Conservation (phyloP, 2,888 invertebrate species). For the Hecatera dysodea region DNA sequence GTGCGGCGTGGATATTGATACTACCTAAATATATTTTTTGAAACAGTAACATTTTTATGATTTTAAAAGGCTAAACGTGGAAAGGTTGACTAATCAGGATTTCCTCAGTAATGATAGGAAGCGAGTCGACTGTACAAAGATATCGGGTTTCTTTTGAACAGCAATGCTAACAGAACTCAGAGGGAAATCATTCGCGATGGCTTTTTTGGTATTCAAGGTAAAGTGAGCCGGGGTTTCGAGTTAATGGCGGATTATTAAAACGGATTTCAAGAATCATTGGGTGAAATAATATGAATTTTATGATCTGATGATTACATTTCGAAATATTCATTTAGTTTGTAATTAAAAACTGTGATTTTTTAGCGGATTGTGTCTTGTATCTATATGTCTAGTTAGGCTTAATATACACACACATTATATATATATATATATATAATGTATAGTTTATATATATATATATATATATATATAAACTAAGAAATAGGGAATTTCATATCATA, state of each 20-base stretch:
- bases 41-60: neutral
- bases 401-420: too few relatives aligned
- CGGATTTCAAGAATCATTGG: neutral
- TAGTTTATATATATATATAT: too few relatives aligned
- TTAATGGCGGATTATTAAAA: slow-evolving; percentile 12
- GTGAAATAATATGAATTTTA: neutral
- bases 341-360: too few relatives aligned
- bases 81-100: slow-evolving; percentile 15
- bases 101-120: slow-evolving; percentile 14
- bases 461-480: too few relatives aligned
- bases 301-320: too few relatives aligned
- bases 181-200: slow-evolving; percentile 18
- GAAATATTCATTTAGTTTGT: too few relatives aligned
- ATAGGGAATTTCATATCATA: too few relatives aligned
- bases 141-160: slow-evolving; percentile 40
- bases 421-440: too few relatives aligned
- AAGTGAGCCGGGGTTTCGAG: slow-evolving; percentile 8
- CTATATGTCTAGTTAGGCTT: too few relatives aligned
- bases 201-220: slow-evolving; percentile 20
- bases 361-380: too few relatives aligned
- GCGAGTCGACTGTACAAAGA: slow-evolving; percentile 24
- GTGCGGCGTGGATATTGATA: too few relatives aligned
- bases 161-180: slow-evolving; percentile 15
- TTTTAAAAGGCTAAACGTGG: neutral
- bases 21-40: too few relatives aligned